Evolutionary conservation across 2,797 vertebrate genomes (phyloP), one percentile per base, ranked within the genome.

Genomic region (Rachycentron canadum): DNA sequence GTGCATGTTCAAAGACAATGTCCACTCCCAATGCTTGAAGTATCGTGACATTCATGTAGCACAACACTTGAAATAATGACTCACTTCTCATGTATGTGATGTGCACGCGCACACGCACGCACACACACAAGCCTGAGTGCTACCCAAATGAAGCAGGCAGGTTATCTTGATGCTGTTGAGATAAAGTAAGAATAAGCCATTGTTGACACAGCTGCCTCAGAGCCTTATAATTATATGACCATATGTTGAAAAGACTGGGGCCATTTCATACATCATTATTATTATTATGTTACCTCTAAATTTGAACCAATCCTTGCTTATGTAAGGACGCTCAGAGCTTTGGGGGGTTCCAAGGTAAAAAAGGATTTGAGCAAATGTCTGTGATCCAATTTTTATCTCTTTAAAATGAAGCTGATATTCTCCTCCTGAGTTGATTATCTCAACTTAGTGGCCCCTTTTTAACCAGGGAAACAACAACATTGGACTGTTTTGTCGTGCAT

Each of bases 131-230:
- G 38, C 30, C 7, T 40, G 14, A 32, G 26, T 25, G 2, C 4
- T 32, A 25, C 26, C 9, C 12, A 43, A 30, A 55, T 21, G 3
- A 19, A 19, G 12, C 13, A 13, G 5, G 30, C 13, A 1, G 19
- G 19, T 40, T 17, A 66, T 73, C 40, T 26, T 57, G 1, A 50
- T 25, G 28, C 14, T 59, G 32, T 2, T 49, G 17, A 68, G 64
- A 69, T 43, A 28, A 32, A 21, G 40, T 36, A 23, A 28, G 38
- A 26, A 7, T 16, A 49, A 4, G 12, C 1, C 10, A 32, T 16
- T 73, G 57, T 56, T 73, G 58, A 79, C 64, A 56, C 57, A 73
- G 47, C 78, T 71, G 60, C 47, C 30, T 21, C 56, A 25, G n/a
- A 23, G 4, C 38, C 2, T 5, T 21, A 28, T 21, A 23, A 23